Evolutionary conservation across 1,140 invertebrate species (phyloP).

Genomic region (Drosophila ohnishii): DNA sequence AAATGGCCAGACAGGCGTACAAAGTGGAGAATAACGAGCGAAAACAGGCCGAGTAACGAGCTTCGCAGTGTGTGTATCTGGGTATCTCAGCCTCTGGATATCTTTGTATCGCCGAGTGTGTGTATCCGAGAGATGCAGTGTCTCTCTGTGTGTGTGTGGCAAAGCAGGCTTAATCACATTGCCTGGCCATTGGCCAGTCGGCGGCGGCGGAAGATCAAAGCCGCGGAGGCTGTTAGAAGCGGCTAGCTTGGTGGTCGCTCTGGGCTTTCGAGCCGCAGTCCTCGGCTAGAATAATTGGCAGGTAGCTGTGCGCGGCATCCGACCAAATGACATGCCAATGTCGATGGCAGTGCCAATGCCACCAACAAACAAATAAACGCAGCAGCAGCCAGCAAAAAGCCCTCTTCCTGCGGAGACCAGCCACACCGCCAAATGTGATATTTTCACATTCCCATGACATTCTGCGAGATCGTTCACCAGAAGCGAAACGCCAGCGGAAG

Average conservation of each 20-base stretch:
- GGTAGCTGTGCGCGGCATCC: conserved; percentile 65
- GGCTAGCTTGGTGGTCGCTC: conserved; percentile 76
- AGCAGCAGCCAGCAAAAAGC: conserved; percentile 37
- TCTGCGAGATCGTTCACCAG: conserved; percentile 29
- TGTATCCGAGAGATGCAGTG: conserved; percentile 7
- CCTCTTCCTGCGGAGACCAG: conserved; percentile 47
- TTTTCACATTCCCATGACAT: conserved; percentile 78
- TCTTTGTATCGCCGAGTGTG: not conserved
- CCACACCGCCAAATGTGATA: conserved; percentile 61
- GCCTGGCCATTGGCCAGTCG: conserved; percentile 79
- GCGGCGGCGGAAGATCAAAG: conserved; percentile 75
- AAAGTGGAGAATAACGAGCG: conserved; percentile 81
- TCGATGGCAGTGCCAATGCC: conserved; percentile 12
- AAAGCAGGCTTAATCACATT: conserved; percentile 81
- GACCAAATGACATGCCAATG: conserved; percentile 75
- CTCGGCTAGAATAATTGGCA: conserved; percentile 77
- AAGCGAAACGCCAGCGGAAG: conserved; percentile 68
- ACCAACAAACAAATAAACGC: conserved; percentile 46
- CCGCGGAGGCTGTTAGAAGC: conserved; percentile 69
- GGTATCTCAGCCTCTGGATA: not conserved
- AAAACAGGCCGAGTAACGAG: conserved; percentile 75
- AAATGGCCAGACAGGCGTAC: conserved; percentile 81
- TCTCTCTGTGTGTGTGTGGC: conserved; percentile 14
- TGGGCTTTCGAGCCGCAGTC: conserved; percentile 28
- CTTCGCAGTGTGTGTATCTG: conserved; percentile 23